A percentile compares a stretch with the other conserved stretches of the same genome.
These are phyloP conservation scores for Gasterosteus aculeatus DNA, from an alignment of 2,113 vertebrate species.

Conservation along the genomic window DNA sequence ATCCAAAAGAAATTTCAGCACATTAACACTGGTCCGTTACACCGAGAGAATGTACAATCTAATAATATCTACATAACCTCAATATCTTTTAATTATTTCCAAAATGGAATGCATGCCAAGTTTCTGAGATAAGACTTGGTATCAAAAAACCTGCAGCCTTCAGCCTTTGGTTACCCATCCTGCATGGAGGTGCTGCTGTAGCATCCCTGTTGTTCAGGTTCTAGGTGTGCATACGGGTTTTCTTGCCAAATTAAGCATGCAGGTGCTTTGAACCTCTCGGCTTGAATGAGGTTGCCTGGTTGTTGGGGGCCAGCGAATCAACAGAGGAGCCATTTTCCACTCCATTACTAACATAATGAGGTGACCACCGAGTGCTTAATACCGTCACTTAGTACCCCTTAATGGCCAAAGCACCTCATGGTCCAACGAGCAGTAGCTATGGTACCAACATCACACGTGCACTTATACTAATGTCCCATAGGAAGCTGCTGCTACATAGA, in stretches of 20 bases:
- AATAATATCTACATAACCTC: neutral
- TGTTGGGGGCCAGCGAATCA: conserved; percentile 9
- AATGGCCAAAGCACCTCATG: conserved; percentile 42
- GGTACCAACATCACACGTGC: conserved; percentile 17
- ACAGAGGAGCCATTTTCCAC: conserved; percentile 60
- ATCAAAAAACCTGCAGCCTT: neutral
- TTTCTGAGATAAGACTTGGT: neutral
- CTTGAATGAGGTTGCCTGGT: conserved; percentile 27
- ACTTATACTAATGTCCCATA: conserved; percentile 9
- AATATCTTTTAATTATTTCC: neutral
- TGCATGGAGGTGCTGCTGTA: neutral
- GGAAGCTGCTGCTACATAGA: conserved; percentile 15
- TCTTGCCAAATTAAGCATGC: conserved; percentile 44
- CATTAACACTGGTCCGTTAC: neutral
- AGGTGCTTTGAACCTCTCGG: conserved; percentile 7
- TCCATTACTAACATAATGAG: conserved; percentile 76
- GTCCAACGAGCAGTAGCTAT: conserved; percentile 53
- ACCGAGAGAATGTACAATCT: neutral
- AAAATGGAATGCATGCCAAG: neutral
- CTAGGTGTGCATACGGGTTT: neutral
- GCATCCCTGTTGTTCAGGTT: conserved; percentile 3
- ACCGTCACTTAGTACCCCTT: conserved; percentile 53
- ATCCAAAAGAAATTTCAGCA: no score
- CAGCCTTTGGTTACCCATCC: neutral
- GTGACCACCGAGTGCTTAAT: conserved; percentile 47